Evolutionary conservation across 2,888 invertebrate genomes (phyloP).

Genomic region (Trissoscelio sp.): DNA sequence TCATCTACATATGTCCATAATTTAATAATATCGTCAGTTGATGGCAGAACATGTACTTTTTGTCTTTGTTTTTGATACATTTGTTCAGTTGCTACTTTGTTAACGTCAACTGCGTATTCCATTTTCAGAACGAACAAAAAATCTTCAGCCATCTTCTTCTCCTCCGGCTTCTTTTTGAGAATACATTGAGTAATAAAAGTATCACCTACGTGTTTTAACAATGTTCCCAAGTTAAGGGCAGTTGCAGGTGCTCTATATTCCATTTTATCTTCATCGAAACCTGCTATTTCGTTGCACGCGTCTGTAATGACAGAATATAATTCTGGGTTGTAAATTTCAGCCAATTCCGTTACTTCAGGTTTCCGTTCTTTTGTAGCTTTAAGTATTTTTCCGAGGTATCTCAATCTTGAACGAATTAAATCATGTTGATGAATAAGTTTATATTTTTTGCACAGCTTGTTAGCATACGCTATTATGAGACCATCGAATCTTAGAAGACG

Average conservation of each 20-base stretch:
- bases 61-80: not conserved
- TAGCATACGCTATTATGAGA: constrained; percentile 27
- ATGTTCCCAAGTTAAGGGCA: constrained; percentile 35
- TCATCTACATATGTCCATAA: constrained; percentile 20
- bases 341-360: constrained; percentile 9
- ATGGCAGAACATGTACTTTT: constrained; percentile 12
- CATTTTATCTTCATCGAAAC: constrained; percentile 8
- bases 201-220: constrained; percentile 4
- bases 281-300: constrained; percentile 30
- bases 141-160: not conserved
- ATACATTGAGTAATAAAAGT: constrained; percentile 9
- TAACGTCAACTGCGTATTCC: constrained; percentile 22
- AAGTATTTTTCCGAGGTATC: constrained; percentile 30
- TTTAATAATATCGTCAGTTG: constrained; percentile 52
- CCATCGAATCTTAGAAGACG: constrained; percentile 16
- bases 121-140: not conserved
- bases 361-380: not conserved
- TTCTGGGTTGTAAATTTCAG: not conserved
- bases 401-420: constrained; percentile 9
- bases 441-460: constrained; percentile 40
- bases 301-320: constrained; percentile 13
- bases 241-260: constrained; percentile 1
- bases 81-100: constrained; percentile 18
- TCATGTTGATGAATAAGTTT: constrained; percentile 19
- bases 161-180: not conserved